Percentiles rank a stretch among this genome's conserved stretches.
Conservation (phyloP, 2,888 invertebrate species). For the Aphodius granarius region DNA sequence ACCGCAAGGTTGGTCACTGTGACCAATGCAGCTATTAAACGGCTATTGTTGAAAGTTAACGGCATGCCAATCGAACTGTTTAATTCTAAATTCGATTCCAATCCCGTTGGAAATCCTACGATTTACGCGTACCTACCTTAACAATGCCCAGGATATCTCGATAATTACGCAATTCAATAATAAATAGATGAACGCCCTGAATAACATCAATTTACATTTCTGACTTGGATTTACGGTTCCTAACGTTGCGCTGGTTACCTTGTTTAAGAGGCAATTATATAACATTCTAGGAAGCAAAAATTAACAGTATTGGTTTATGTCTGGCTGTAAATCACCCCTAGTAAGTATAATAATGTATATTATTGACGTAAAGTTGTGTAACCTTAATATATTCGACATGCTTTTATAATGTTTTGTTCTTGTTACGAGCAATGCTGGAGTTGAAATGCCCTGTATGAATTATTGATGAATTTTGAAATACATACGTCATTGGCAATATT, state of each 20-base stretch:
- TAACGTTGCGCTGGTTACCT: background rate
- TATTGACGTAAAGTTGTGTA: background rate
- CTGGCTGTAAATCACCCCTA: background rate
- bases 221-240: background rate
- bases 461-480: background rate
- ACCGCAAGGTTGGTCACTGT: background rate
- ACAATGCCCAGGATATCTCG: background rate
- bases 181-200: background rate
- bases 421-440: background rate
- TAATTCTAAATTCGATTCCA: background rate
- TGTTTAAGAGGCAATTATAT: background rate
- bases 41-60: background rate
- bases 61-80: background rate
- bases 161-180: background rate
- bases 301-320: background rate
- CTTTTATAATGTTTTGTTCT: background rate
- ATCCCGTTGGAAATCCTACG: background rate
- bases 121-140: background rate
- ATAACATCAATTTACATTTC: background rate
- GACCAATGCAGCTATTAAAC: background rate
- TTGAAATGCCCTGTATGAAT: background rate
- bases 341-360: background rate
- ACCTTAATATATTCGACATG: background rate
- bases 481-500: background rate
- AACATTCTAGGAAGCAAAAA: background rate